These are phyloP conservation scores for Euproctis similis DNA, from an alignment of 2,888 invertebrate genomes.

Conservation along the genomic window DNA sequence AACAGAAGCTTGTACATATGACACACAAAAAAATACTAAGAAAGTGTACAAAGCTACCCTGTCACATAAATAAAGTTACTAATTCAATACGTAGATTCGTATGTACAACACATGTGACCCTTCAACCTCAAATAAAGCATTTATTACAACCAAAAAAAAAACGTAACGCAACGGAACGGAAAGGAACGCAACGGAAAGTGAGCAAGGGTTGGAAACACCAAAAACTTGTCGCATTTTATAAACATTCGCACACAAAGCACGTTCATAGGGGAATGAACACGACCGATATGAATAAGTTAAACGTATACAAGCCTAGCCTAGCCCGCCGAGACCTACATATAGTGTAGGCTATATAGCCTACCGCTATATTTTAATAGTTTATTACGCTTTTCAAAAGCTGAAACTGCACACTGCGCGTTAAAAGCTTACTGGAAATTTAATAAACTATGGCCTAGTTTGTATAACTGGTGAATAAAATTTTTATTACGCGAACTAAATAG, in stretches of 20 bases:
- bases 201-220: constrained; percentile 18
- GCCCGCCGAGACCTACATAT: constrained; percentile 17
- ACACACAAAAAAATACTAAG: too few species aligned
- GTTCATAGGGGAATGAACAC: constrained; percentile 36
- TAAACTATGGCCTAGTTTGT: too few species aligned
- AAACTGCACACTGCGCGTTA: too few species aligned
- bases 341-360: constrained; percentile 15
- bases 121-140: constrained; percentile 28
- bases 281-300: constrained; percentile 49
- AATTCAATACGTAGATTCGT: too few species aligned
- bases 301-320: constrained; percentile 33
- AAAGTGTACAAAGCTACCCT: too few species aligned
- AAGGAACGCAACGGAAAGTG: constrained; percentile 22
- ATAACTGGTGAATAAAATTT: too few species aligned
- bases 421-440: too few species aligned
- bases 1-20: too few species aligned
- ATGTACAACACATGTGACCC: not conserved
- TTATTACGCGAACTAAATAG: too few species aligned
- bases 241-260: constrained; percentile 41
- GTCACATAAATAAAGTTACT: too few species aligned
- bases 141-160: constrained; percentile 28
- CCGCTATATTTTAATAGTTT: constrained; percentile 44
- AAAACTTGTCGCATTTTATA: constrained; percentile 38
- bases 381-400: constrained; percentile 14
- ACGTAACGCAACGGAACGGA: too few species aligned